Evolutionary conservation across 1,140 invertebrate genomes (phyloP).

Genomic region (Pararge aegeria): DNA sequence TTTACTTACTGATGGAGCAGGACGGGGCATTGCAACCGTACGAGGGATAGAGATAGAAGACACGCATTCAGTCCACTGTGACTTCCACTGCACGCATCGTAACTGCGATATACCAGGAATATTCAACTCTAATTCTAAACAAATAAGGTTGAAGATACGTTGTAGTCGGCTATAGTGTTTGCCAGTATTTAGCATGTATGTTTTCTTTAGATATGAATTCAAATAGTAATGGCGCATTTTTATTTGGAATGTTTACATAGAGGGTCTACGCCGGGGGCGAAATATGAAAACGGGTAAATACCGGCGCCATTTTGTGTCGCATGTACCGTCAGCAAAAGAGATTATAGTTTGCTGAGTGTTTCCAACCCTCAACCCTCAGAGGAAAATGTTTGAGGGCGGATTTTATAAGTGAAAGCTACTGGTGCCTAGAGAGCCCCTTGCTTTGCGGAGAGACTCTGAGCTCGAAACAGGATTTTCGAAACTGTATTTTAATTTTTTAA

Average conservation of each 20-base stretch:
- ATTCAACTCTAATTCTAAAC: neutral
- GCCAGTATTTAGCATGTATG: slow-evolving; percentile 76
- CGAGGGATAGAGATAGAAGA: slow-evolving; percentile 36
- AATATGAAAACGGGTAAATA: slow-evolving; percentile 56
- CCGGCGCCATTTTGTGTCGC: slow-evolving; percentile 63
- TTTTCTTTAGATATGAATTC: slow-evolving; percentile 79
- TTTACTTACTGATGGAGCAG: slow-evolving; percentile 62
- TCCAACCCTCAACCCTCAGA: slow-evolving; percentile 1
- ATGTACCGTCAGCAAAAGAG: slow-evolving; percentile 60
- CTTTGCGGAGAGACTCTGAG: slow-evolving; percentile 6
- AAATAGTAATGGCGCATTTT: slow-evolving; percentile 79
- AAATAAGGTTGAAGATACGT: slow-evolving; percentile 31
- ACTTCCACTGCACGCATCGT: slow-evolving; percentile 44
- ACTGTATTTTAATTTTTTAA: slow-evolving; percentile 26
- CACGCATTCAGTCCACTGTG: slow-evolving; percentile 54
- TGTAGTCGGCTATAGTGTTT: slow-evolving; percentile 30
- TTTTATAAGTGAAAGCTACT: slow-evolving; percentile 45
- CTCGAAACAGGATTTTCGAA: slow-evolving; percentile 11
- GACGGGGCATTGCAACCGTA: slow-evolving; percentile 25
- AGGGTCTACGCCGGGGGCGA: slow-evolving; percentile 47
- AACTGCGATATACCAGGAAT: neutral
- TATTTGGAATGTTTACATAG: slow-evolving; percentile 77
- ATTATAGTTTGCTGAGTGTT: slow-evolving; percentile 35
- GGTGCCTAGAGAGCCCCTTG: slow-evolving; percentile 14
- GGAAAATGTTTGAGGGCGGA: slow-evolving; percentile 19